A percentile compares a stretch with the other conserved stretches of the same genome.
phyloP scores from a whole-genome alignment of 2,797 vertebrate genomes.

The Catostomus latipinnis region DNA sequence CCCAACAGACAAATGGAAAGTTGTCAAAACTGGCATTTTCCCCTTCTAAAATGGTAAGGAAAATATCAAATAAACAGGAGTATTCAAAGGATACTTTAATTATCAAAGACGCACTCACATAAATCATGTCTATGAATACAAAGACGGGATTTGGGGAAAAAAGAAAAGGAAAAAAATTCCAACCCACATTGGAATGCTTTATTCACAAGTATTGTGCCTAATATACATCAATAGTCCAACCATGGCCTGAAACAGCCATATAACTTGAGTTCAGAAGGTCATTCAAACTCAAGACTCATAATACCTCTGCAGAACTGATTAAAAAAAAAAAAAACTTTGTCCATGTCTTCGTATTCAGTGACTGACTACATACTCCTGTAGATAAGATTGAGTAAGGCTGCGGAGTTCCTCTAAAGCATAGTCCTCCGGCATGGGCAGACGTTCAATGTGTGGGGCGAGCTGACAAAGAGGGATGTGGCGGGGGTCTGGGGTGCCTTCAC shows the following conservation, averaged over 20 bases:
- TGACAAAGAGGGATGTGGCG: conserved; percentile 79
- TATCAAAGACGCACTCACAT: conserved; percentile 44
- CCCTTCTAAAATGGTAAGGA: neutral
- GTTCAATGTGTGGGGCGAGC: conserved; percentile 86
- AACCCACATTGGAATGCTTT: conserved; percentile 48
- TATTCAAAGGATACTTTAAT: conserved; percentile 57
- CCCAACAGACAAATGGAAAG: neutral
- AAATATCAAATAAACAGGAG: conserved; percentile 21
- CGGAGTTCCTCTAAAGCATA: conserved; percentile 95
- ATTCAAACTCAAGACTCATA: neutral
- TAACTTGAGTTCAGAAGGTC: conserved; percentile 10
- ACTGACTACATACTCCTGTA: conserved; percentile 83
- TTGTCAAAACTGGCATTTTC: conserved; percentile 12
- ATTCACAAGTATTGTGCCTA: conserved; percentile 22
- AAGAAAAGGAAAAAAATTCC: neutral
- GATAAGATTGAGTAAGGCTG: conserved; percentile 89
- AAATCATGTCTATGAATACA: conserved; percentile 50
- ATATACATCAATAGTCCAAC: conserved; percentile 28
- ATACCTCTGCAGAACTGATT: conserved; percentile 4
- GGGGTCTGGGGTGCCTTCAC: conserved; percentile 67
- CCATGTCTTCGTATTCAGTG: conserved; percentile 71
- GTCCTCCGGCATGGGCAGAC: conserved; percentile 95
- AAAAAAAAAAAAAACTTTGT: neutral
- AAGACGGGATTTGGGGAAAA: conserved; percentile 14
- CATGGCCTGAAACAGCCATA: conserved; percentile 39